Percentiles rank a stretch among this genome's conserved stretches.
phyloP scores from a whole-genome alignment of 2,797 vertebrate species.

The Sebastes cheni region DNA sequence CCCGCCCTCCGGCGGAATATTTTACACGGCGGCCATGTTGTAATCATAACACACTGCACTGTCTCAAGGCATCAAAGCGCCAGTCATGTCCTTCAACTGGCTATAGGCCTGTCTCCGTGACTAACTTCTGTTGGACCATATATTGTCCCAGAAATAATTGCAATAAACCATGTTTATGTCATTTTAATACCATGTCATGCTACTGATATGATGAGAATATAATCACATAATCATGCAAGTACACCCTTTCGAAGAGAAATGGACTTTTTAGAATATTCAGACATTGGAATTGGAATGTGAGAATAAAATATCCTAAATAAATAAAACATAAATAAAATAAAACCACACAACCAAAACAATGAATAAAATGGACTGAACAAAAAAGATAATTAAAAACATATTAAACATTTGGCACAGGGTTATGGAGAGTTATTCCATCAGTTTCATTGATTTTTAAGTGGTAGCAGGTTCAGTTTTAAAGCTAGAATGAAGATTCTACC shows the following conservation, averaged over 20 bases:
- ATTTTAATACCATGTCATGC: not conserved
- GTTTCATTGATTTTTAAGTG: no score
- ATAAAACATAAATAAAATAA: no score
- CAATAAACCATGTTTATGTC: not conserved
- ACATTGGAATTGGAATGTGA: not conserved
- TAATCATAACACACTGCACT: conserved; percentile 8
- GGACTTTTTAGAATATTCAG: not conserved
- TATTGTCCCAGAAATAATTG: not conserved
- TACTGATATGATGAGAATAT: not conserved
- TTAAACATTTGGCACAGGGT: not conserved
- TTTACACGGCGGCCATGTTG: conserved; percentile 37
- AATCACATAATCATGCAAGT: not conserved
- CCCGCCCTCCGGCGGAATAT: conserved; percentile 47
- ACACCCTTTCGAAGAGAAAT: not conserved
- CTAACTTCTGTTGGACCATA: not conserved
- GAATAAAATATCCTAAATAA: not conserved
- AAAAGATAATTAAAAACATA: not conserved
- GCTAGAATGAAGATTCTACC: no score
- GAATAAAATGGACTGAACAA: not conserved
- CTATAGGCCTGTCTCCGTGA: not conserved
- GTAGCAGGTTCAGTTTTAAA: no score
- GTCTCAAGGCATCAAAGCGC: not conserved
- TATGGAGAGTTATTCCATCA: no score
- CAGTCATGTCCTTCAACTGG: not conserved
- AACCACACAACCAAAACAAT: not conserved